Conservation (phyloP, 2,888 invertebrate genomes). For the Acronicta psi region DNA sequence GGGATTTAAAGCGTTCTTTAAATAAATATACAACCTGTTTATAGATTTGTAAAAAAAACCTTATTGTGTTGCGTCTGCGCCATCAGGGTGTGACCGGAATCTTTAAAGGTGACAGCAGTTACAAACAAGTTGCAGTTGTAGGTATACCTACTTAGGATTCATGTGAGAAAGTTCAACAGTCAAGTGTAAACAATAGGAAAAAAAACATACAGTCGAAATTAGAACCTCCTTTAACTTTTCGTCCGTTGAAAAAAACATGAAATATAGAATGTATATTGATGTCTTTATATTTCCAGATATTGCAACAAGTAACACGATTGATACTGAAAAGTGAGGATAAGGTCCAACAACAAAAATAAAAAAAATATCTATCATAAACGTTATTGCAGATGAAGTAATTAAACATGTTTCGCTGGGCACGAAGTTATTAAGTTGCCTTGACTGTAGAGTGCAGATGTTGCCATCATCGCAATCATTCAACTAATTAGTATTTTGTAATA, state of each 20-base stretch:
- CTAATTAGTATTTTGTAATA: constrained; percentile 15
- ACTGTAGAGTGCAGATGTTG: constrained; percentile 16
- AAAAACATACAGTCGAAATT: background rate
- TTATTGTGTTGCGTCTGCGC: constrained; percentile 18
- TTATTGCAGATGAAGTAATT: background rate
- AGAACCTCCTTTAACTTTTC: too few relatives aligned
- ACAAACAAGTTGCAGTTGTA: constrained; percentile 18
- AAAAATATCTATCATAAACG: background rate
- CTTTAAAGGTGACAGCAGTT: constrained; percentile 54
- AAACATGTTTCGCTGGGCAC: background rate
- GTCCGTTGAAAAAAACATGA: too few relatives aligned
- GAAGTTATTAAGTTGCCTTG: background rate
- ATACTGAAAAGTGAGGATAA: too few relatives aligned
- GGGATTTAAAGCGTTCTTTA: constrained; percentile 20
- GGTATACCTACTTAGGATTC: constrained; percentile 16
- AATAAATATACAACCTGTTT: constrained; percentile 18
- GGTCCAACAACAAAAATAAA: too few relatives aligned
- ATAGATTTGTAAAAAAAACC: constrained; percentile 39
- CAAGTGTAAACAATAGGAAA: background rate
- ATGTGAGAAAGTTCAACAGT: constrained; percentile 40
- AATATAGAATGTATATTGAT: too few relatives aligned
- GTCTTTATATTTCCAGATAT: too few relatives aligned
- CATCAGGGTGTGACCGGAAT: constrained; percentile 56
- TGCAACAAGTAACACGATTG: too few relatives aligned
- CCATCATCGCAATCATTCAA: background rate